phyloP scores from a whole-genome alignment of 1,140 invertebrate genomes.

The Akabosia matsudoensis region DNA sequence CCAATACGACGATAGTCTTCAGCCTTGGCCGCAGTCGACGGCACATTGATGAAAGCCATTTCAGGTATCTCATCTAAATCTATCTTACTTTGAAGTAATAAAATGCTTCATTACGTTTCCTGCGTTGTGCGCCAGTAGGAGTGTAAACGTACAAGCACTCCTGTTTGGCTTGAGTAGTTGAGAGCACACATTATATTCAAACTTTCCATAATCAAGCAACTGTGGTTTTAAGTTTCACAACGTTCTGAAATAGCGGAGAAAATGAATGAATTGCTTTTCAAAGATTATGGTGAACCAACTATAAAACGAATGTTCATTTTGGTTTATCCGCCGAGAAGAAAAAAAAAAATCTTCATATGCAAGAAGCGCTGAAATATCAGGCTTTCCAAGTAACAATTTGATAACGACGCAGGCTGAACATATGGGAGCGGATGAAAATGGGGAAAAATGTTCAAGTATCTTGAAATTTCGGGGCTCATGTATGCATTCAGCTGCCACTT shows the following conservation, averaged over 20 bases:
- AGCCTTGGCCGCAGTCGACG: background rate
- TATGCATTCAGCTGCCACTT: background rate
- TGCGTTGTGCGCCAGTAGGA: too few relatives aligned
- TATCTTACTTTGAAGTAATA: constrained; percentile 18
- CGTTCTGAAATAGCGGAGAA: background rate
- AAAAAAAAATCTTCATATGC: background rate
- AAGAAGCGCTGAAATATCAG: background rate
- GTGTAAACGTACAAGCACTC: too few relatives aligned
- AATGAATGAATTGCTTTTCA: background rate
- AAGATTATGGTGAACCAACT: background rate
- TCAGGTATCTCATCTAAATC: constrained; percentile 16
- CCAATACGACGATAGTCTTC: background rate
- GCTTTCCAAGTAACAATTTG: background rate
- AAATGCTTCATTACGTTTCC: constrained; percentile 11
- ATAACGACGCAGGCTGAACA: background rate
- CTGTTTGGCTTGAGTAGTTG: too few relatives aligned
- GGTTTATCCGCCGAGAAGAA: background rate
- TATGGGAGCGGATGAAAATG: background rate
- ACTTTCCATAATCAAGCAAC: too few relatives aligned
- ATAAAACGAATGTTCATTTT: background rate
- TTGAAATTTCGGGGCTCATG: background rate
- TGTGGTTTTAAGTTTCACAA: too few relatives aligned
- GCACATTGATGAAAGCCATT: constrained; percentile 10
- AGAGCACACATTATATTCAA: too few relatives aligned
- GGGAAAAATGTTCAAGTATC: background rate